These are phyloP conservation scores for cattle (Bos taurus) DNA, from an alignment of 2,113 vertebrate genomes.

Conservation along the genomic window ARS-UCD2.0 NC_037339.1:14881001-14881500, in stretches of 20 bases:
- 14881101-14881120: not conserved
- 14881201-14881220: not conserved
- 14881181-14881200: not conserved
- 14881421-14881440: constrained; percentile 24
- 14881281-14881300: not conserved
- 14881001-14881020: not conserved
- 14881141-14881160: not conserved
- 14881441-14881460: not conserved
- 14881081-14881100: not conserved
- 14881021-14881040: not conserved
- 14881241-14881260: not conserved
- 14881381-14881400: not conserved
- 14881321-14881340: not conserved
- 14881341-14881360: not conserved
- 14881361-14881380: not conserved
- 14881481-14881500: not conserved
- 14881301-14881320: not conserved
- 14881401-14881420: not conserved
- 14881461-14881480: not conserved
- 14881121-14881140: not conserved
- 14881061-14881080: not conserved
- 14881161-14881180: not conserved
- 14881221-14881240: constrained; percentile 15
- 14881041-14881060: not conserved
- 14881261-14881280: not conserved